Base-by-base conservation (phyloP, 2,888 invertebrate species). In the Desoria tigrina region DNA sequence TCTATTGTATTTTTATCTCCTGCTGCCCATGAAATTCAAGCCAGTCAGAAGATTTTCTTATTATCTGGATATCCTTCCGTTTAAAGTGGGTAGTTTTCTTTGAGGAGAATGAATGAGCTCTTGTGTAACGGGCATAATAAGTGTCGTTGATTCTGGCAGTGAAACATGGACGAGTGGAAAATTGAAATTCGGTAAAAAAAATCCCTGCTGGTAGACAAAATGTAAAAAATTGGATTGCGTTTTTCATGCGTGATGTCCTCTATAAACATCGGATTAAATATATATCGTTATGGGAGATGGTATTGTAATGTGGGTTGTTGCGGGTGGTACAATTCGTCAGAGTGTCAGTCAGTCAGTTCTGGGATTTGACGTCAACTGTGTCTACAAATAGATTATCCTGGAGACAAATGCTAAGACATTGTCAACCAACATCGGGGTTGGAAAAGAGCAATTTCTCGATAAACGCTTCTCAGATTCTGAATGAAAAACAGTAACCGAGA, bases 1-100 rank as follows among this genome's bases (percentile, higher is more conserved):
- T 16, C 56, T 37, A 57, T 57, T 57, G 56, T 57, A 57, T 39
- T 57, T 39, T 57, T 57, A 39, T 39, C 56, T 37, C 27, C 26
- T 45, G 16, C 51, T 51, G 51, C 21, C 51, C 51, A 27, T 51
- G 51, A 51, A 24, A 51, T 51, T 18, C 23, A 16, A 18, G 16
- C 6, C 21, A 45, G 45, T 16, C n/a, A 9, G 16, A 21, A 45
- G 45, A 45, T 45, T 45, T 45, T 45, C 45, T 45, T 45, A 45
- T 45, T 45, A 45, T 45, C 45, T 45, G 9, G 21, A n/a, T 45
- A 45, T 45, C 45, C 45, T 45, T 45, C 45, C 45, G 45, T 45
- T 51, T 51, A 51, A 51, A 51, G 51, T 51, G 51, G 51, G 26
- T 51, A 26, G 45, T 45, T 45, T 45, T 45, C 21, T 21, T 18